These are phyloP conservation scores for Syncerus caffer DNA, from an alignment of 2,797 vertebrate species.

Conservation along the genomic window DNA sequence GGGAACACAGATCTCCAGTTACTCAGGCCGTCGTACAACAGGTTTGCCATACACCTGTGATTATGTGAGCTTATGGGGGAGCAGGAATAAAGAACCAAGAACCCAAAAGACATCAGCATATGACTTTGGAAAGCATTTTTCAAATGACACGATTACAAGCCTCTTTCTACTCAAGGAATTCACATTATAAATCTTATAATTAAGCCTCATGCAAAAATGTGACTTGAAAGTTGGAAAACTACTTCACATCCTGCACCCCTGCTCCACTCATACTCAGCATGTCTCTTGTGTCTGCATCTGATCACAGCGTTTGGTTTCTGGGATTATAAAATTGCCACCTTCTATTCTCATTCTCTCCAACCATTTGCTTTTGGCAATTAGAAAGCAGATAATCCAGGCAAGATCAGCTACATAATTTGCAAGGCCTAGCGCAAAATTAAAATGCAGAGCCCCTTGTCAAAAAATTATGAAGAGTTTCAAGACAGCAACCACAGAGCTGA, in stretches of 20 bases:
- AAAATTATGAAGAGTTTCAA: conserved; percentile 25
- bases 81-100: neutral
- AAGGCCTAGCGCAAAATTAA: conserved; percentile 13
- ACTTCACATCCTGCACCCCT: neutral
- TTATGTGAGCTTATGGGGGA: neutral
- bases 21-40: neutral
- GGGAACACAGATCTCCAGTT: neutral
- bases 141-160: neutral
- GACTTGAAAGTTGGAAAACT: conserved; percentile 31
- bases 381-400: conserved; percentile 22
- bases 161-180: conserved; percentile 10
- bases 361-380: neutral
- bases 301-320: neutral
- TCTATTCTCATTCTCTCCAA: neutral
- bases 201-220: conserved; percentile 18
- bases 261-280: neutral
- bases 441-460: neutral
- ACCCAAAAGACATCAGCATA: neutral
- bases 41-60: neutral
- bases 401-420: neutral
- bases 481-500: neutral
- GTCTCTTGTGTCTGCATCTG: neutral
- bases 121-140: conserved; percentile 23
- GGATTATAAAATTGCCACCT: conserved; percentile 22
- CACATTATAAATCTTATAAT: conserved; percentile 8